Conservation (phyloP, 2,797 vertebrate species). For the Brachyrhaphis roseni region DNA sequence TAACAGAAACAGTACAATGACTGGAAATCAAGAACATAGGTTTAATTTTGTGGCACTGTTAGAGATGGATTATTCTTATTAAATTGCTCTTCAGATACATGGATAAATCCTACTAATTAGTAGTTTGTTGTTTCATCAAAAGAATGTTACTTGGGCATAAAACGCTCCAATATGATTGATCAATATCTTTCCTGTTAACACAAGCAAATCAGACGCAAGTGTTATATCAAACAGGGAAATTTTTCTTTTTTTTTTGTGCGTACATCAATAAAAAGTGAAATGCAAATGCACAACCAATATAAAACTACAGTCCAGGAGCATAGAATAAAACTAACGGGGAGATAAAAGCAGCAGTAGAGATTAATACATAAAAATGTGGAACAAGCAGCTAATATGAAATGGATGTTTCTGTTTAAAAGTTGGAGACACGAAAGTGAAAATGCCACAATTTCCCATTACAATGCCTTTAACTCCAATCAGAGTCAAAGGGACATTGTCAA, state of each 20-base stretch:
- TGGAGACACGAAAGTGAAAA: slow-evolving; percentile 14
- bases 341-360: slow-evolving; percentile 37
- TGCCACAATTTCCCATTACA: slow-evolving; percentile 7
- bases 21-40: not conserved
- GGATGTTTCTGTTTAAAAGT: slow-evolving; percentile 21
- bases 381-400: slow-evolving; percentile 36
- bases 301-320: slow-evolving; percentile 31
- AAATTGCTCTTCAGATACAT: slow-evolving; percentile 28
- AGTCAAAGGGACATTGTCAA: not conserved
- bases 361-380: slow-evolving; percentile 45
- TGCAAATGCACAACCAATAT: slow-evolving; percentile 47
- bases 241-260: slow-evolving; percentile 28
- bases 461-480: not conserved
- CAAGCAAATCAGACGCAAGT: slow-evolving; percentile 54
- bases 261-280: slow-evolving; percentile 56
- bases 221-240: slow-evolving; percentile 47
- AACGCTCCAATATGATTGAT: slow-evolving; percentile 41
- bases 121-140: slow-evolving; percentile 36
- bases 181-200: slow-evolving; percentile 48
- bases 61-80: slow-evolving; percentile 7
- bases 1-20: not conserved
- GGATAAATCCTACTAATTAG: slow-evolving; percentile 37
- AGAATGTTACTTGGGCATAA: slow-evolving; percentile 30
- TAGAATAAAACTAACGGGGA: slow-evolving; percentile 19
- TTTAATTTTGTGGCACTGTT: slow-evolving; percentile 15